Base-by-base conservation (phyloP, 2,113 vertebrate genomes). In the Carassius auratus region DNA sequence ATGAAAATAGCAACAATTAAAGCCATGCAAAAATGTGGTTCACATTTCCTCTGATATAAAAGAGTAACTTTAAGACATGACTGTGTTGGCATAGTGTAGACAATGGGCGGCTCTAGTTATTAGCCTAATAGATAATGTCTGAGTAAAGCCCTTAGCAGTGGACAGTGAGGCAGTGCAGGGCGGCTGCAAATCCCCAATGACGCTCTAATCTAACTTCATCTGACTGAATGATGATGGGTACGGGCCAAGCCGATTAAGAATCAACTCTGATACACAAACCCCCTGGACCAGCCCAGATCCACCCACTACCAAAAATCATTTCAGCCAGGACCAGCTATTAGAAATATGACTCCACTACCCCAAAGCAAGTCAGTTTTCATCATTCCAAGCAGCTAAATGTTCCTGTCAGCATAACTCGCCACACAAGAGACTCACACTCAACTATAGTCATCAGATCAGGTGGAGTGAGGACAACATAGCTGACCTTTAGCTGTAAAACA, bases 241-340 rank as follows among this genome's bases (percentile, higher is more conserved):
- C 91, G 92, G 92, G 93, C 42, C 93, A 96, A 97, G 95, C 94
- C 90, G 95, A 96, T 97, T 96, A 97, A 88, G 84, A 66, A 87
- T 73, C 86, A 76, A 36, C 57, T 64, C 85, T 4, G 10, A 69
- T 42, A 80, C 83, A 79, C 36, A 71, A 87, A 87, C 80, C 88
- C 87, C 86, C 86, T 73, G 87, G 82, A 88, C 52, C 45, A 59
- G 66, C 64, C 15, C 62, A 77, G 36, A 68, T 30, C 52, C 50
- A 48, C 14, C 42, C 57, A 66, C 76, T 55, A 62, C 15, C 52
- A 45, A 42, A 59, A 66, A 33, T 48, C 26, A 38, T 19, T 55
- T 14, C 52, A 84, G 36, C 73, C 74, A 82, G 13, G 48, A 68
- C 23, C 75, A 50, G 12, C 33, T 55, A 19, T 42, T 30, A 48